phyloP scores from a whole-genome alignment of 2,888 invertebrate species.

The Stratiomys singularior region DNA sequence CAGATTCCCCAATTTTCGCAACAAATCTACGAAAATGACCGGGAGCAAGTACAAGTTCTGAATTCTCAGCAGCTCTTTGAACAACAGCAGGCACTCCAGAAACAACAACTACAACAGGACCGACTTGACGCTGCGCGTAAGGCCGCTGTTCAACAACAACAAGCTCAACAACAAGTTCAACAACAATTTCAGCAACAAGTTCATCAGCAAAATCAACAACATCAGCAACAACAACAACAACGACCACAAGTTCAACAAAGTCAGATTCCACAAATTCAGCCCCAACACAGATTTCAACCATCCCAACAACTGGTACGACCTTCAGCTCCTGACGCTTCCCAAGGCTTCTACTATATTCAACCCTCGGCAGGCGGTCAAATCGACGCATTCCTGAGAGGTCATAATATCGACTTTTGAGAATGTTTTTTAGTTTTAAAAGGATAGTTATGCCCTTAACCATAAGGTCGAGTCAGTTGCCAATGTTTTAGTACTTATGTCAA shows the following conservation, averaged over 20 bases:
- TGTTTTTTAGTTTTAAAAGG: slow-evolving; percentile 52
- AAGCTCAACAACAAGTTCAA: slow-evolving; percentile 55
- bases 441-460: not conserved
- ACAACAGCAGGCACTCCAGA: slow-evolving; percentile 76
- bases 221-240: slow-evolving; percentile 75
- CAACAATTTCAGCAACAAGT: slow-evolving; percentile 63
- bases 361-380: slow-evolving; percentile 74
- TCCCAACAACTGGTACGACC: slow-evolving; percentile 57
- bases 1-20: slow-evolving; percentile 53
- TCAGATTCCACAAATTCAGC: slow-evolving; percentile 49
- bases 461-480: slow-evolving; percentile 44
- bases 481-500: slow-evolving; percentile 15
- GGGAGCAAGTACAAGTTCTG: slow-evolving; percentile 70
- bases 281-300: slow-evolving; percentile 63
- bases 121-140: slow-evolving; percentile 68
- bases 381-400: slow-evolving; percentile 81
- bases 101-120: slow-evolving; percentile 72
- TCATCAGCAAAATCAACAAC: slow-evolving; percentile 65
- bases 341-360: slow-evolving; percentile 71
- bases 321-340: slow-evolving; percentile 57
- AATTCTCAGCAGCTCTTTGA: slow-evolving; percentile 74
- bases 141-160: slow-evolving; percentile 62
- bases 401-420: slow-evolving; percentile 72
- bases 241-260: slow-evolving; percentile 66
- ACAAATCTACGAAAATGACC: slow-evolving; percentile 69